Base-by-base conservation (phyloP, 2,113 vertebrate genomes). In the Suricata suricatta region DNA sequence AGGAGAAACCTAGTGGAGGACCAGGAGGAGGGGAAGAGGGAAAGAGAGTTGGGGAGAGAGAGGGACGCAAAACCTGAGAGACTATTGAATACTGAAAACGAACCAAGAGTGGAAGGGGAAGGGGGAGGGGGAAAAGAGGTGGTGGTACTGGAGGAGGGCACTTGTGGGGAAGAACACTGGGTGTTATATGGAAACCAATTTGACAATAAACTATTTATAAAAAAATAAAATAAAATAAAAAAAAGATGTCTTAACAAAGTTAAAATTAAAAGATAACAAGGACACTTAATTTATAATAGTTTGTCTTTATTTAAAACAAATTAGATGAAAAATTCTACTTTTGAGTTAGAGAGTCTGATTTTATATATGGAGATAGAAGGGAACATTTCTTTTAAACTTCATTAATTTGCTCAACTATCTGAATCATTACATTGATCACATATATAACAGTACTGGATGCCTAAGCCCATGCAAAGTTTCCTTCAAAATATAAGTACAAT, bases 231-330 rank as follows among this genome's bases (percentile, higher is more conserved):
- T 5, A 41, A 41, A 41, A 41, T 41, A 41, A 41, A 41, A 41
- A 41, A 41, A 25, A 69, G 54, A 96, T 0, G 1, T 11, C 7
- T 95, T 74, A 88, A 93, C 50, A 88, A 86, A 91, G 31, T 91
- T 96, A 81, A 96, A 86, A 89, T 68, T 27, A n/a, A 60, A 83
- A 76, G n/a, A 95, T 93, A 85, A 94, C 25, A 91, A 95, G 27
- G 15, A 81, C 50, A 79, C 2, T 74, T 88, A 76, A 66, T 72
- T 88, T 63, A 79, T 50, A 35, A 64, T 92, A 83, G 47, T 57
- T 68, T 92, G 14, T 82, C 33, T 89, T 97, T 96, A 93, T 84
- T 94, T 93, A 33, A 80, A 86, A 91, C 52, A 93, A 90, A 52
- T 81, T 79, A 86, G 54, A 72, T 87, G 64, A 94, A 71, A 84